These are phyloP conservation scores for Coturnix japonica DNA, from an alignment of 2,113 vertebrate genomes.

Conservation along the genomic window DNA sequence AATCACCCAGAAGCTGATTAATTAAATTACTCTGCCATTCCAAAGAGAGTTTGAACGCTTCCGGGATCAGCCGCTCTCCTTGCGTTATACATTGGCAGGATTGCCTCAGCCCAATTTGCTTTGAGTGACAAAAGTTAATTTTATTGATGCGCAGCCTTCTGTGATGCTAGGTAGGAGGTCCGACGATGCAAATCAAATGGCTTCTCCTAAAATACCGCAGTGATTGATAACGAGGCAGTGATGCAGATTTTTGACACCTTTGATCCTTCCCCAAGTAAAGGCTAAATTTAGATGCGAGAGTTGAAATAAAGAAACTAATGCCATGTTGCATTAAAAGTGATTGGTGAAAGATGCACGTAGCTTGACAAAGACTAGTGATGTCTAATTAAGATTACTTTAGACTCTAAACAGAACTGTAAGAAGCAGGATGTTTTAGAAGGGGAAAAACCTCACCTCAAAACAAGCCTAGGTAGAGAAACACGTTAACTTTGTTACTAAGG, in stretches of 20 bases:
- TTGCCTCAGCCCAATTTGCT: constrained; percentile 37
- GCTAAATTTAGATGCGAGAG: constrained; percentile 13
- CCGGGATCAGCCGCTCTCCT: background rate
- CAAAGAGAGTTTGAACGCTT: background rate
- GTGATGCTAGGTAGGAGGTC: constrained; percentile 64
- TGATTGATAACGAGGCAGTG: constrained; percentile 61
- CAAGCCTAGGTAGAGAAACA: background rate
- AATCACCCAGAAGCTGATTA: background rate
- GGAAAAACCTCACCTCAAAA: background rate
- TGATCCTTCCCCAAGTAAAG: constrained; percentile 44
- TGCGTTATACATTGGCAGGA: background rate
- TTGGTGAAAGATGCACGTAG: background rate
- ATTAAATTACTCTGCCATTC: constrained; percentile 4
- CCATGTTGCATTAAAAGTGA: background rate
- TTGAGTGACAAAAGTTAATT: constrained; percentile 70
- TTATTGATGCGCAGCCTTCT: constrained; percentile 63
- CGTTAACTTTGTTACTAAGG: background rate
- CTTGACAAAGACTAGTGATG: background rate
- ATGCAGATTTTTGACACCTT: constrained; percentile 58
- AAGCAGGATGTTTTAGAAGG: background rate
- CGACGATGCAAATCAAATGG: constrained; percentile 47
- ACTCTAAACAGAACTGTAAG: background rate
- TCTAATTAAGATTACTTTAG: background rate
- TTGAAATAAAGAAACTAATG: background rate
- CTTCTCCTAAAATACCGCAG: constrained; percentile 53